A percentile compares a stretch with the other conserved stretches of the same genome.
Conservation (phyloP, 2,113 vertebrate genomes). For the Damaliscus lunatus region DNA sequence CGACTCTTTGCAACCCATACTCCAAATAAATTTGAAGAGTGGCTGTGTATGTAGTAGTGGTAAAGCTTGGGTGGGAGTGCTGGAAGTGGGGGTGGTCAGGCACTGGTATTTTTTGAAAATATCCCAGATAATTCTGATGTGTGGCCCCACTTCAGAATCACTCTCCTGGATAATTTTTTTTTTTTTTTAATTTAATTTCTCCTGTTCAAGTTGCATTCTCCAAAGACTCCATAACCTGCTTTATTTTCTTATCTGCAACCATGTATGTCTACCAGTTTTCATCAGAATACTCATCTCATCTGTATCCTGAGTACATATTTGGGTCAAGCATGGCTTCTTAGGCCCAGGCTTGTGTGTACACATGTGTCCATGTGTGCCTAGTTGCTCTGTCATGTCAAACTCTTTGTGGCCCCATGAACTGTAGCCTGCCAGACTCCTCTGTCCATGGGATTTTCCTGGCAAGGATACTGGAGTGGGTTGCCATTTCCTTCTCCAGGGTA, state of each 20-base stretch:
- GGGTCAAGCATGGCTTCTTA: background rate
- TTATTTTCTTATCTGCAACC: background rate
- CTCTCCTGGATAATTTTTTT: background rate
- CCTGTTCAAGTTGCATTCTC: background rate
- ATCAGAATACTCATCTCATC: background rate
- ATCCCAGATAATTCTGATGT: background rate
- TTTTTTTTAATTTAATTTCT: background rate
- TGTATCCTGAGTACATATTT: accelerated
- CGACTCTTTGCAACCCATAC: background rate
- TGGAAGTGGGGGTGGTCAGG: background rate
- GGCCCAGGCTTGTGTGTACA: background rate
- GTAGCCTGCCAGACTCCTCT: background rate
- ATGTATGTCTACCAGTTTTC: background rate
- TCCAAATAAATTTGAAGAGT: background rate
- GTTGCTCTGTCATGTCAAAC: background rate
- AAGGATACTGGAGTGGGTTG: background rate
- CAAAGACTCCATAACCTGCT: background rate
- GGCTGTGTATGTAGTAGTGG: background rate
- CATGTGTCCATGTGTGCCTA: background rate
- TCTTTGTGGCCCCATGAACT: background rate
- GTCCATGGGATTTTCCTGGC: background rate
- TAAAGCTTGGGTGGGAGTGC: accelerated
- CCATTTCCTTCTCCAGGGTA: background rate
- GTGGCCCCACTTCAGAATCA: background rate
- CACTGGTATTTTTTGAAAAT: background rate